Conservation (phyloP, 2,797 vertebrate species). For the Anabacerthia variegaticeps region DNA sequence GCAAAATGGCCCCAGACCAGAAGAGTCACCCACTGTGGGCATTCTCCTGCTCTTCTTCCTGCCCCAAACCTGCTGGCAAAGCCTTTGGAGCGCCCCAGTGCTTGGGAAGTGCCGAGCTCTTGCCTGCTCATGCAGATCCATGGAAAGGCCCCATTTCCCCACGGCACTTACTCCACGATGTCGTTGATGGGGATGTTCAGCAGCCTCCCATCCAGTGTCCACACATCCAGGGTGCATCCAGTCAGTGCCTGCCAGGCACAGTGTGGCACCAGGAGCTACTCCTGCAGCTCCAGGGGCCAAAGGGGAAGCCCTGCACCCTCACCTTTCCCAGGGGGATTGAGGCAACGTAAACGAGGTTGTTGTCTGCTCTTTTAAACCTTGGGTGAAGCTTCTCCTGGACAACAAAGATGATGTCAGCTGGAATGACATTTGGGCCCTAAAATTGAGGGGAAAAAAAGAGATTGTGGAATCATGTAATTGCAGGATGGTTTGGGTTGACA, state of each 20-base stretch:
- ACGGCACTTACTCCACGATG: constrained; percentile 87
- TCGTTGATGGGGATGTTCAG: constrained; percentile 91
- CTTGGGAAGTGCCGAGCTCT: not conserved
- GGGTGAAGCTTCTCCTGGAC: constrained; percentile 88
- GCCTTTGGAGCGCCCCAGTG: not conserved
- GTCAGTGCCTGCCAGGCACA: constrained; percentile 81
- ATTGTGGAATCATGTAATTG: not conserved
- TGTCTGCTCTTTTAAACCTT: constrained; percentile 77
- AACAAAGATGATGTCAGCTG: constrained; percentile 91
- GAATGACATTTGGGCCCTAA: constrained; percentile 90
- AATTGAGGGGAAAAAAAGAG: rapidly evolving
- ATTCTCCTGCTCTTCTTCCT: not conserved
- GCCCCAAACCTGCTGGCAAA: not conserved
- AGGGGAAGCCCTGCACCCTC: not conserved
- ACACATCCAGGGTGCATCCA: constrained; percentile 86
- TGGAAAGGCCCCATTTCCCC: not conserved
- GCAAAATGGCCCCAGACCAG: rapidly evolving
- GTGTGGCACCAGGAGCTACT: not conserved
- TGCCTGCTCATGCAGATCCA: rapidly evolving
- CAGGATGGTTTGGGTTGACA: not conserved
- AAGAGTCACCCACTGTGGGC: rapidly evolving
- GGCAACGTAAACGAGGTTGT: constrained; percentile 82
- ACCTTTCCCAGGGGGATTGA: constrained; percentile 88
- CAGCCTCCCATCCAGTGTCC: constrained; percentile 88
- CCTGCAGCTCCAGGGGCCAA: not conserved